Percentiles rank a stretch among this genome's conserved stretches.
phyloP scores from a whole-genome alignment of 1,140 invertebrate species.

The Acyrthosiphon pisum region DNA sequence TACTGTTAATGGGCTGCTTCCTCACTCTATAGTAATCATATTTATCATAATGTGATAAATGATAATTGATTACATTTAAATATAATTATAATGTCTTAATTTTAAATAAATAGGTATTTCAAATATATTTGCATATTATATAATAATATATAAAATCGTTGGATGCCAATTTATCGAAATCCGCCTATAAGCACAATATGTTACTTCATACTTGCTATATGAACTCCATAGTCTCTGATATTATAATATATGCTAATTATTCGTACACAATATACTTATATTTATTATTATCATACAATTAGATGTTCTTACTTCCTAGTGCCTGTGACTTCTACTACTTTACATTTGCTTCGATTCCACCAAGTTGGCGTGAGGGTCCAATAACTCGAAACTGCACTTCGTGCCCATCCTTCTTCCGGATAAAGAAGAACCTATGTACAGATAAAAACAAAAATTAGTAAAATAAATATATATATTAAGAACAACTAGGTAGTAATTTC shows the following conservation, averaged over 20 bases:
- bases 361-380: slow-evolving; percentile 86
- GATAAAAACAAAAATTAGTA: slow-evolving; percentile 53
- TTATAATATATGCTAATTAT: not conserved
- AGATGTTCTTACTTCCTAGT: slow-evolving; percentile 71
- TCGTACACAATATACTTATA: not conserved
- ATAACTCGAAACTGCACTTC: slow-evolving; percentile 81
- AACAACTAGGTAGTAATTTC: not conserved
- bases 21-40: not conserved
- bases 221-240: not conserved
- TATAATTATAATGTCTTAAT: not conserved
- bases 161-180: not conserved
- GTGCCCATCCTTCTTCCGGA: slow-evolving; percentile 86
- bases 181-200: not conserved
- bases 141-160: not conserved
- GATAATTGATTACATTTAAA: not conserved
- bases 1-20: not conserved
- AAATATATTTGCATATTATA: not conserved
- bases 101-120: not conserved
- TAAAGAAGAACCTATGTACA: slow-evolving; percentile 76
- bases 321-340: slow-evolving; percentile 82
- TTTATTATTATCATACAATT: not conserved
- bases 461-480: not conserved
- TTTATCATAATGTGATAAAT: not conserved
- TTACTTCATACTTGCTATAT: no score
- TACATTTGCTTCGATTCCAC: slow-evolving; percentile 82